Evolutionary conservation across 2,113 vertebrate species (phyloP).

Genomic region (Cygnus buccinator): DNA sequence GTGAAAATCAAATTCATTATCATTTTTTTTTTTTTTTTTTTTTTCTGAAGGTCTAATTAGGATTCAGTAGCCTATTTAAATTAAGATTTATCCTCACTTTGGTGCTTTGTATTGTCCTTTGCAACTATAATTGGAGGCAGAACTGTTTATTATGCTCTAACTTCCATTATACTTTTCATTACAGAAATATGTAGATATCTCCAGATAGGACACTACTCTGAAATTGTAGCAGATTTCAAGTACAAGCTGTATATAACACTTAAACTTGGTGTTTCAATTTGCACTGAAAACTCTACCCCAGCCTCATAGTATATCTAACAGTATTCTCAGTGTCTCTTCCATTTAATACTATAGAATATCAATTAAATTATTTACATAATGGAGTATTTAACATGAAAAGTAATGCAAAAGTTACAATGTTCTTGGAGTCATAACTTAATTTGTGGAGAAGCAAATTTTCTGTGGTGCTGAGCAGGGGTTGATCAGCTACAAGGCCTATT

Average conservation of each 20-base stretch:
- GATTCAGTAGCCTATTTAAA: constrained; percentile 3
- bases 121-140: background rate
- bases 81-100: background rate
- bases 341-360: background rate
- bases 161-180: background rate
- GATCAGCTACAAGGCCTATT: background rate
- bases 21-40: background rate
- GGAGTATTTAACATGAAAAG: background rate
- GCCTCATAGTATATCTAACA: background rate
- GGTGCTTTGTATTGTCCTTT: background rate
- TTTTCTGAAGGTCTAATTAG: background rate
- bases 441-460: background rate
- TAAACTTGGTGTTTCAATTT: background rate
- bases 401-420: background rate
- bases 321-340: background rate
- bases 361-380: background rate
- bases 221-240: background rate
- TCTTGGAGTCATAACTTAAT: background rate
- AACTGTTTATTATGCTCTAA: background rate
- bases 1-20: background rate
- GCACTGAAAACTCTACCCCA: background rate
- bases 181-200: background rate
- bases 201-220: background rate
- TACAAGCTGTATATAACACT: background rate
- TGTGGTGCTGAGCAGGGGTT: background rate